Base-by-base conservation (phyloP, 2,888 invertebrate genomes). In the Pristionchus exspectatus region DNA sequence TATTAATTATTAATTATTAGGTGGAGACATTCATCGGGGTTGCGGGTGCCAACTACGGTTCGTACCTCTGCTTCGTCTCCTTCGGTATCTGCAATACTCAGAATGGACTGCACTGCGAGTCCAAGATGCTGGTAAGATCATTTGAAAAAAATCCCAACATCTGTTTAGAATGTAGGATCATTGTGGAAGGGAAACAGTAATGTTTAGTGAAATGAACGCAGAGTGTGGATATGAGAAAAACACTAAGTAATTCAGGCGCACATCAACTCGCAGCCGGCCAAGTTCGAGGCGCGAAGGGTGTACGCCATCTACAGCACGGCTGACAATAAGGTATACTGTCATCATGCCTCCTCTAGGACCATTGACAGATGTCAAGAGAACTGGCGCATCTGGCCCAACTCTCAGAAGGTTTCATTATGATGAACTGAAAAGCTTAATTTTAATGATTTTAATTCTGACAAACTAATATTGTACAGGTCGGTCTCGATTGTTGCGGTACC, bases 1-100 rank as follows among this genome's bases (percentile, higher is more conserved):
- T 21, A 21, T 21, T 50, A 21, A 27, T 30, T 33, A 16, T 5
- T 9, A 2, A 2, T 5, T 59, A 9, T 59, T 21, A 89, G 89
- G 85, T 93, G 38, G 93, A 93, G 88, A 92, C 93, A 3, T 93
- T 92, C 87, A 88, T 93, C 4, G 91, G 92, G 30, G 92, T 93
- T 5, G 93, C 93, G 18, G 93, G 93, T n/a, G 91, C 94, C 86
- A 93, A 93, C 77, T 93, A 90, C 63, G 93, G 93, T n/a, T 92
- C 91, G 12, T 90, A 91, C 12, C 90, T 94, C 12, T 93, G 93
- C 86, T 90, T 94, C 69, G 91, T 94, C 16, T 93, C 93, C 12
- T 92, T 93, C 50, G 93, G 92, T 12, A 91, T 93, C 27, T 93
- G 93, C 84, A 93, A 93, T 10, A 87, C 69, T 21, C 85, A 90